Evolutionary conservation across 1,140 invertebrate genomes (phyloP).

Genomic region (Leptinotarsa lineolata): DNA sequence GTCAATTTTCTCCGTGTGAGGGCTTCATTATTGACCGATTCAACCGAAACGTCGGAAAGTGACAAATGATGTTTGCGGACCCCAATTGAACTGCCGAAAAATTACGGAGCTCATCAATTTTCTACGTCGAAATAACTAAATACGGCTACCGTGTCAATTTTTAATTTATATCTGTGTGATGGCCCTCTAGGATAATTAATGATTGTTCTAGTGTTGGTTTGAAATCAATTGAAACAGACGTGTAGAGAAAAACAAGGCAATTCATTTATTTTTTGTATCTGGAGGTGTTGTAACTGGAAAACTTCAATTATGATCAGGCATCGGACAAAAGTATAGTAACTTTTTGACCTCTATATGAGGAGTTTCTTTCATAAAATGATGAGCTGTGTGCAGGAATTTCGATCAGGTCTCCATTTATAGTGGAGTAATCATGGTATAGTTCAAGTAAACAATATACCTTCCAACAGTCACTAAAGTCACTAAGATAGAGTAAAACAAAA

Average conservation of each 20-base stretch:
- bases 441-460: no score
- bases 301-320: no score
- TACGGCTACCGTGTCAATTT: slow-evolving; percentile 34
- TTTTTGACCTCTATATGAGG: no score
- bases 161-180: slow-evolving; percentile 36
- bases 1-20: slow-evolving; percentile 12
- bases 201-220: slow-evolving; percentile 7
- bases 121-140: slow-evolving; percentile 32
- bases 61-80: slow-evolving; percentile 20
- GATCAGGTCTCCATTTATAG: no score
- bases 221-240: neutral
- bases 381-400: no score
- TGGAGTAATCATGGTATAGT: no score
- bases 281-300: no score
- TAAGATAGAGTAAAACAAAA: no score
- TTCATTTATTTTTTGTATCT: no score
- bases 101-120: slow-evolving; percentile 38
- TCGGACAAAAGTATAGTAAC: no score
- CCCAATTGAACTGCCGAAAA: slow-evolving; percentile 22
- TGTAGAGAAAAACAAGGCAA: neutral
- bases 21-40: slow-evolving; percentile 3
- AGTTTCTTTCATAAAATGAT: no score
- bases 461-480: no score
- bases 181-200: slow-evolving; percentile 9
- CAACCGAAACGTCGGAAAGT: neutral